A percentile compares a stretch with the other conserved stretches of the same genome.
Conservation (phyloP, 2,888 invertebrate species). For the Pterostichus madidus region DNA sequence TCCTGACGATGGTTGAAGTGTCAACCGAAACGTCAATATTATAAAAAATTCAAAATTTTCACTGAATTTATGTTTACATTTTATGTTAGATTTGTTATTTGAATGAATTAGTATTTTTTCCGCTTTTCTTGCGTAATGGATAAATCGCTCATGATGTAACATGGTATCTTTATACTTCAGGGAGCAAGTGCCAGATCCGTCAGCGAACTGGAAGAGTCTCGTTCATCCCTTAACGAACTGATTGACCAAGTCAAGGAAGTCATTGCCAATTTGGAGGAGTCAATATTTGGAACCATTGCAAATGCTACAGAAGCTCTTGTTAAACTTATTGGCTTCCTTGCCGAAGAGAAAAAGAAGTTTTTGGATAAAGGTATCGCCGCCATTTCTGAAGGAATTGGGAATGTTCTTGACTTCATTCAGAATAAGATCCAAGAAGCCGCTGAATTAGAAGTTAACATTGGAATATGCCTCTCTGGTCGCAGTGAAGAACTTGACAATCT, state of each 20-base stretch:
- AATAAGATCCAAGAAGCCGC: conserved; percentile 13
- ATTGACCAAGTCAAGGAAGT: too few species aligned
- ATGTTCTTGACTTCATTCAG: conserved; percentile 23
- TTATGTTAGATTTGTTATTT: too few species aligned
- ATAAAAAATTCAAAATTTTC: too few species aligned
- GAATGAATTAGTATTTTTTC: background rate
- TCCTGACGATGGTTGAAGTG: too few species aligned
- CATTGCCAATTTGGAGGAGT: background rate
- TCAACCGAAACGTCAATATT: too few species aligned
- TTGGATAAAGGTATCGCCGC: background rate
- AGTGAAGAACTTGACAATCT: conserved; percentile 2
- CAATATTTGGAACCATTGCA: background rate
- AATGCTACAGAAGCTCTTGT: background rate
- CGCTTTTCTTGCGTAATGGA: too few species aligned
- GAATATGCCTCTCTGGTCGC: conserved; percentile 5
- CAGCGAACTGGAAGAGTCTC: background rate
- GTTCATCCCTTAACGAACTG: background rate
- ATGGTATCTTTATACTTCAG: background rate
- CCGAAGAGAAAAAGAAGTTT: conserved; percentile 5
- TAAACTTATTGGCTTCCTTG: background rate
- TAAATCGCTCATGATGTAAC: too few species aligned
- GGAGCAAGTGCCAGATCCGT: background rate
- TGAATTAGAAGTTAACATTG: conserved; percentile 17
- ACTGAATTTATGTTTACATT: too few species aligned
- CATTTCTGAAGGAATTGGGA: background rate